These are phyloP conservation scores for Trissoscelio sp. DNA, from an alignment of 2,888 invertebrate genomes.

Conservation along the genomic window DNA sequence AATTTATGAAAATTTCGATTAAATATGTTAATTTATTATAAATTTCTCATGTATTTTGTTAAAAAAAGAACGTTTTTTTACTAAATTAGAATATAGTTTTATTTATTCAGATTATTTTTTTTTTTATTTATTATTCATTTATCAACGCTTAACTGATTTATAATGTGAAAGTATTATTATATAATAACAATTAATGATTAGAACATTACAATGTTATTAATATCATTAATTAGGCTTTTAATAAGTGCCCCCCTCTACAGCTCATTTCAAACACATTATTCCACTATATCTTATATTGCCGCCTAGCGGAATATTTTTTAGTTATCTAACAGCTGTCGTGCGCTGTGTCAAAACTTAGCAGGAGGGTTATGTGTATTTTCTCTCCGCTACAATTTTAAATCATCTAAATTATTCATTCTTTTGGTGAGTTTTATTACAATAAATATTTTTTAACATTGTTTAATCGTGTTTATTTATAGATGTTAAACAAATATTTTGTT, in stretches of 20 bases:
- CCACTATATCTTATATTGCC: conserved; percentile 7
- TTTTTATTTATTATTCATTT: no score
- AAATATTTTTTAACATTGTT: neutral
- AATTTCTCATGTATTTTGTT: no score
- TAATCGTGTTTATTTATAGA: neutral
- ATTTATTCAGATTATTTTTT: no score
- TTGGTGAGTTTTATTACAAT: neutral
- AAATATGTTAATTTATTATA: no score
- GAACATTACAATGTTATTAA: neutral
- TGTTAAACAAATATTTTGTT: neutral
- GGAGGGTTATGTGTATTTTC: conserved; percentile 72
- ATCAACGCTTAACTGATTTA: no score
- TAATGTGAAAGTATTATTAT: no score
- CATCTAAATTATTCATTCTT: neutral
- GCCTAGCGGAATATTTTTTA: conserved; percentile 22
- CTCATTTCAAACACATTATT: neutral
- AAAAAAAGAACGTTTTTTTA: no score
- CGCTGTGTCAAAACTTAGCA: conserved; percentile 78
- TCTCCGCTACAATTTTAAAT: neutral
- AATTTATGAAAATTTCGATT: no score
- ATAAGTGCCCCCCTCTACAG: neutral
- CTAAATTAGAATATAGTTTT: no score
- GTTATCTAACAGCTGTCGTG: conserved; percentile 72
- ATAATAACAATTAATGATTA: neutral
- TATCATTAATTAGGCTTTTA: neutral